Percentiles rank a stretch among this genome's conserved stretches.
Evolutionary conservation across 2,888 invertebrate species (phyloP).

Genomic region (Caenorhabditis macrosperma): DNA sequence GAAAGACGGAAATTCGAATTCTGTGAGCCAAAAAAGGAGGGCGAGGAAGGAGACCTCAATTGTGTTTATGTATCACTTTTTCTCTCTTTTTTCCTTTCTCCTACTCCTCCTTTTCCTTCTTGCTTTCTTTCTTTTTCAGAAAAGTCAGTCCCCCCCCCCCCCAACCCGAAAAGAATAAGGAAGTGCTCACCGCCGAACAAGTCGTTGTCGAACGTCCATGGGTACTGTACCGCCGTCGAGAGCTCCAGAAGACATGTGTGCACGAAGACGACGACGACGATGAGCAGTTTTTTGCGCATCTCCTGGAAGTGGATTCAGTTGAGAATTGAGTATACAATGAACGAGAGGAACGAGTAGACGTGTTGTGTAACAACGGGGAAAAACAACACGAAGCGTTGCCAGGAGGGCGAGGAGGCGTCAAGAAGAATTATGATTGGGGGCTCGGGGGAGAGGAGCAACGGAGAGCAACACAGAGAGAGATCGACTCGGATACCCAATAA

Average conservation of each 20-base stretch:
- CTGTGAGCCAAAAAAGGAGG: conserved; percentile 49
- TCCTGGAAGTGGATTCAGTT: background rate
- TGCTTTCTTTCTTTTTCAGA: background rate
- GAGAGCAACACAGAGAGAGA: conserved; percentile 4
- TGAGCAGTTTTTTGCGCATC: conserved; percentile 42
- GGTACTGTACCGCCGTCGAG: conserved; percentile 64
- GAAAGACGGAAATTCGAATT: conserved; percentile 54
- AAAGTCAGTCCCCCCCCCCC: too few species aligned
- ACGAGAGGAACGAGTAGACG: background rate
- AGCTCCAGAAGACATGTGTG: conserved; percentile 5
- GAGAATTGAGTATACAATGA: background rate
- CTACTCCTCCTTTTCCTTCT: conserved; percentile 4
- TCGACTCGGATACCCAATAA: conserved; percentile 45
- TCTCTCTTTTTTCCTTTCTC: background rate
- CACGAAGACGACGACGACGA: too few species aligned
- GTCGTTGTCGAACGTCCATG: conserved; percentile 79
- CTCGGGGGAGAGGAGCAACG: background rate
- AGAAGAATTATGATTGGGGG: background rate
- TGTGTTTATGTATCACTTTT: conserved; percentile 54
- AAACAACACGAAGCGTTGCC: conserved; percentile 12
- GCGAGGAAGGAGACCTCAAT: conserved; percentile 31
- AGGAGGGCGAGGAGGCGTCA: background rate
- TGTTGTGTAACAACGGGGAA: background rate
- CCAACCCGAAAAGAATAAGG: background rate
- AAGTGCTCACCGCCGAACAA: conserved; percentile 75